phyloP scores from a whole-genome alignment of 1,140 invertebrate species.

The Lysiphlebus fabarum region DNA sequence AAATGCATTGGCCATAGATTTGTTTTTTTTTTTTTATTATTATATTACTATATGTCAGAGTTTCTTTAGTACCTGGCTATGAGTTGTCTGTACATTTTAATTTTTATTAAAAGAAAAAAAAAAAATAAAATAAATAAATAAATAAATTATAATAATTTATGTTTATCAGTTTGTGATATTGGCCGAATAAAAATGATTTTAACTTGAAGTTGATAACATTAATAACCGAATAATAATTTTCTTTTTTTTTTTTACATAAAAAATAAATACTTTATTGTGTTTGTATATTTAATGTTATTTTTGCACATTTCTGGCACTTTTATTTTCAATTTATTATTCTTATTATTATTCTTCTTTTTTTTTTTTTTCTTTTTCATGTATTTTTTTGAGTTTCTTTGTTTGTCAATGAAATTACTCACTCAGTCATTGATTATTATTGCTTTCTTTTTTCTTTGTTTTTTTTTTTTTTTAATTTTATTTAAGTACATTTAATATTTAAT shows the following conservation, averaged over 20 bases:
- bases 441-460: too few species aligned
- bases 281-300: too few species aligned
- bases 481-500: too few species aligned
- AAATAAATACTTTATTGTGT: background rate
- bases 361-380: too few species aligned
- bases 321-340: too few species aligned
- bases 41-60: slow-evolving; percentile 47
- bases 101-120: background rate
- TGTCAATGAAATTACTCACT: too few species aligned
- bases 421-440: too few species aligned
- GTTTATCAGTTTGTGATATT: background rate
- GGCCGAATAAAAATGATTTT: slow-evolving; percentile 6
- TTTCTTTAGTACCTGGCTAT: slow-evolving; percentile 5
- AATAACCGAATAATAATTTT: background rate
- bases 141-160: too few species aligned
- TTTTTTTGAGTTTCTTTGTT: too few species aligned
- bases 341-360: too few species aligned
- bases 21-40: slow-evolving; percentile 10
- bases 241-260: slow-evolving; percentile 9
- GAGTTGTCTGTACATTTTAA: slow-evolving; percentile 42
- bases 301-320: too few species aligned
- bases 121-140: background rate
- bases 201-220: slow-evolving; percentile 1
- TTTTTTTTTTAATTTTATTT: too few species aligned
- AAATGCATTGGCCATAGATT: slow-evolving; percentile 55